Evolutionary conservation across 2,113 vertebrate genomes (phyloP).

Genomic region (Turnix velox): DNA sequence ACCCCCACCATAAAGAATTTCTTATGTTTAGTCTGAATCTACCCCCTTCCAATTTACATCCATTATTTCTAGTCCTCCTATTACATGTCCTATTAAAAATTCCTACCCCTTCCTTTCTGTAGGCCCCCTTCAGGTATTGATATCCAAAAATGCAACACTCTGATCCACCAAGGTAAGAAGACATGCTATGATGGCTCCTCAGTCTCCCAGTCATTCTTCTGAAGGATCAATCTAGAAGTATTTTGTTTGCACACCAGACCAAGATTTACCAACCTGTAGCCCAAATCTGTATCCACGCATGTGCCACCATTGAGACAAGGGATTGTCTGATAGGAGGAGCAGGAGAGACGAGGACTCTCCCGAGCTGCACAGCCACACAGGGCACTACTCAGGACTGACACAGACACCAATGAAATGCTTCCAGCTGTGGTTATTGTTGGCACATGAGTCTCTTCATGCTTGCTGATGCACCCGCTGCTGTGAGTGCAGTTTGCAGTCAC

Average conservation of each 20-base stretch:
- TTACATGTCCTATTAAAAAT: no score
- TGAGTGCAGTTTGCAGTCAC: constrained; percentile 72
- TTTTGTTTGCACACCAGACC: neutral
- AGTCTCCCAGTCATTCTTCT: neutral
- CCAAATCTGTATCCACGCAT: constrained; percentile 79
- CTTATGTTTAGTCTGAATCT: no score
- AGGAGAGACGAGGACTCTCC: constrained; percentile 73
- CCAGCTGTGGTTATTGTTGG: constrained; percentile 74
- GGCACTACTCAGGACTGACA: constrained; percentile 62
- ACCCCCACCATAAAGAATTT: no score
- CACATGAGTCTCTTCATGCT: constrained; percentile 66
- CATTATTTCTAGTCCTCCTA: no score
- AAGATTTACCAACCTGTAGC: constrained; percentile 78
- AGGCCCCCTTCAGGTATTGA: no score
- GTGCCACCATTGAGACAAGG: constrained; percentile 86
- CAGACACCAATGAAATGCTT: constrained; percentile 76
- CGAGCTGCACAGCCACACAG: constrained; percentile 79
- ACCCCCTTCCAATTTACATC: no score
- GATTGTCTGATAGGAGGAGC: constrained; percentile 75
- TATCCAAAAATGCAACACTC: no score
- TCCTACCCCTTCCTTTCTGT: no score
- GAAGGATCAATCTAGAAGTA: neutral
- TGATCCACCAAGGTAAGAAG: neutral
- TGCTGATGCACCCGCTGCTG: constrained; percentile 75
- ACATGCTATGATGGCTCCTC: neutral